Evolutionary conservation across 2,113 vertebrate genomes (phyloP).

Genomic region (Hylia prasina): DNA sequence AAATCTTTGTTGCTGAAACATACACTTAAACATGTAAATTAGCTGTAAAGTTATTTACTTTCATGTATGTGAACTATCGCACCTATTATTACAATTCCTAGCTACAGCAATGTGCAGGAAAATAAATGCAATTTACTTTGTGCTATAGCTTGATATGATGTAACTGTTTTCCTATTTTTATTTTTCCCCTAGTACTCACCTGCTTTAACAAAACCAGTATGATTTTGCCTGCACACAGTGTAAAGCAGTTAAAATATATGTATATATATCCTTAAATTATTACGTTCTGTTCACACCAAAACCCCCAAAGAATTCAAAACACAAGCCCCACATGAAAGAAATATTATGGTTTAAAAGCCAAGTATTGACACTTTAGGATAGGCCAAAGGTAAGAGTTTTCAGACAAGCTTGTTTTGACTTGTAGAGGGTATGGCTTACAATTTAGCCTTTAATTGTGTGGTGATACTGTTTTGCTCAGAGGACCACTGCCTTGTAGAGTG

Average conservation of each 20-base stretch:
- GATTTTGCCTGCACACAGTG: neutral
- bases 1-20: neutral
- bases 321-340: neutral
- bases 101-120: neutral
- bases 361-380: neutral
- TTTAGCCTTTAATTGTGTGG: neutral
- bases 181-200: neutral
- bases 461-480: neutral
- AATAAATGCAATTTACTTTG: neutral
- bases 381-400: neutral
- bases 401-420: neutral
- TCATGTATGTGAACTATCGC: neutral
- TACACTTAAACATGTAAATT: neutral
- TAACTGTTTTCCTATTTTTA: neutral
- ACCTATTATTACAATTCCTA: neutral
- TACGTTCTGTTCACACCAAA: neutral
- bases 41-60: neutral
- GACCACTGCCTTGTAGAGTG: neutral
- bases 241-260: neutral
- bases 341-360: neutral
- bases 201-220: neutral
- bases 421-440: neutral
- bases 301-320: neutral
- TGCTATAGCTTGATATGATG: neutral
- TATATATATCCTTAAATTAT: neutral